A percentile compares a stretch with the other conserved stretches of the same genome.
Conservation (phyloP, 2,797 vertebrate species). For the Enteromius thamalakanensis region DNA sequence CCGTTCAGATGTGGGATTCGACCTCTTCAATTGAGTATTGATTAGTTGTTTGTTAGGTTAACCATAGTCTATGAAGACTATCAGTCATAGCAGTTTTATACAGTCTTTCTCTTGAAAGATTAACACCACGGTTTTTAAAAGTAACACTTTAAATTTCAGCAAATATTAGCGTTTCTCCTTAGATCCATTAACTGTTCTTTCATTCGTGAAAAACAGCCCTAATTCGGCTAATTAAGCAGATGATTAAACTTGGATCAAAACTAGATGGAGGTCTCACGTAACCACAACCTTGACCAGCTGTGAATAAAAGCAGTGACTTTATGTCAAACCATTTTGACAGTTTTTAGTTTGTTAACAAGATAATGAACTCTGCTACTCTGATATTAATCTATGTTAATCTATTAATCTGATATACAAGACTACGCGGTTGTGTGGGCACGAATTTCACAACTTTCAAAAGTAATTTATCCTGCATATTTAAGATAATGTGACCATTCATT, state of each 20-base stretch:
- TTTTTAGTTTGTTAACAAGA: neutral
- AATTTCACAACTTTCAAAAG: neutral
- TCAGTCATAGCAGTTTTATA: neutral
- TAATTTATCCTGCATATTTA: neutral
- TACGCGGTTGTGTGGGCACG: neutral
- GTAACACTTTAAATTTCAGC: neutral
- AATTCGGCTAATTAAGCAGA: constrained; percentile 14
- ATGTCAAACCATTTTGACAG: constrained; percentile 22
- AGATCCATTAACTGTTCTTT: neutral
- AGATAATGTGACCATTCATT: neutral
- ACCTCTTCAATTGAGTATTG: neutral
- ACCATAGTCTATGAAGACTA: neutral
- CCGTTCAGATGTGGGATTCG: neutral
- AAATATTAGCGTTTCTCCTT: neutral
- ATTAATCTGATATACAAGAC: neutral
- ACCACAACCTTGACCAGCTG: neutral
- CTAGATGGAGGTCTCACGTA: neutral
- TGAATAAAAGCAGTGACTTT: constrained; percentile 12
- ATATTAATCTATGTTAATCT: neutral
- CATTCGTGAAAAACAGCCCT: neutral
- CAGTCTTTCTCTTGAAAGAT: neutral
- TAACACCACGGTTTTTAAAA: neutral
- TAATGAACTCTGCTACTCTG: neutral
- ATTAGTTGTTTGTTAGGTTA: neutral
- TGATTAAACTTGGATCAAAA: constrained; percentile 28